Evolutionary conservation across 2,113 vertebrate genomes (phyloP).

Genomic region (Notechis scutatus): DNA sequence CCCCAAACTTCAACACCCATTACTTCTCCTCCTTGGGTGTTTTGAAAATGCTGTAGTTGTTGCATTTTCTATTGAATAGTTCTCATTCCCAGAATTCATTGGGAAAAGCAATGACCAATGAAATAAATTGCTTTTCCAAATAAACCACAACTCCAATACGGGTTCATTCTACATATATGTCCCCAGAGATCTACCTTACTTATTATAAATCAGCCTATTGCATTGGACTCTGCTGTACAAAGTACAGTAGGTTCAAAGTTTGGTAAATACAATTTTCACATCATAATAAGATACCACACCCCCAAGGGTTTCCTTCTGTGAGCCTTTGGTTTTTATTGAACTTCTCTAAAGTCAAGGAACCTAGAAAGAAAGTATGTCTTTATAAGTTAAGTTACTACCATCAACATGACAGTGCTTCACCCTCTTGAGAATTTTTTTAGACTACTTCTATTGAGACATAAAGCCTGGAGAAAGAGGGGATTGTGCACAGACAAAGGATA

Average conservation of each 20-base stretch:
- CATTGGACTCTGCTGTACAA: not conserved
- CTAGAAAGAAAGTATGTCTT: not conserved
- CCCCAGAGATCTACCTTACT: not conserved
- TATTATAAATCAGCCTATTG: not conserved
- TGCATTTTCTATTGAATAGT: not conserved
- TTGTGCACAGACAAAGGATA: not conserved
- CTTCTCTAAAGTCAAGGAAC: not conserved
- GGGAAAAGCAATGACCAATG: not conserved
- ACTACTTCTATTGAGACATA: not conserved
- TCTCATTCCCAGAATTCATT: not conserved
- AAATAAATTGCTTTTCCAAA: not conserved
- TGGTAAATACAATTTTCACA: not conserved
- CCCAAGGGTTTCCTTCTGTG: not conserved
- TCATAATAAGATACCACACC: not conserved
- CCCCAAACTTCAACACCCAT: not conserved
- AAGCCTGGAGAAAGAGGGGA: not conserved
- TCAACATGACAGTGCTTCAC: not conserved
- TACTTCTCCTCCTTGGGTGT: not conserved
- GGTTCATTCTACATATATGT: not conserved
- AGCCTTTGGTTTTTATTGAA: not conserved
- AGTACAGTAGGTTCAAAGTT: not conserved
- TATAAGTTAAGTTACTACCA: not conserved
- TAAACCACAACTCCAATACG: not conserved
- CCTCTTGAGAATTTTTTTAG: not conserved
- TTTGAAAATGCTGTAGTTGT: not conserved